Conservation (phyloP, 30 jellyfish, hydroid and myxozoan species). For the Clytia hemisphaerica region DNA sequence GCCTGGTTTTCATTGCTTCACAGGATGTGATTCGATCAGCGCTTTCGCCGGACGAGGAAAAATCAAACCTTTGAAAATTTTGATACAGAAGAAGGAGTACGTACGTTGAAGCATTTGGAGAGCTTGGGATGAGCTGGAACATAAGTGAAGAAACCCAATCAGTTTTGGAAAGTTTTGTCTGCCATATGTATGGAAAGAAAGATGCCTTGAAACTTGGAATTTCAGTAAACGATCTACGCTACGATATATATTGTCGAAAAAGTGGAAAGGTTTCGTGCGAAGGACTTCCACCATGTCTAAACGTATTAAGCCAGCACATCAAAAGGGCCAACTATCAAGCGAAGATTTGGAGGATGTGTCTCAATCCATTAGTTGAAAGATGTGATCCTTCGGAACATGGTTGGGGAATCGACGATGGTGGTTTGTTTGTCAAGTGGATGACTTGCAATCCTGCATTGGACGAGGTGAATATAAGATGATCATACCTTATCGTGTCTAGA, state of each 20-base stretch:
- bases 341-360: conserved; percentile 31
- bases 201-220: not conserved
- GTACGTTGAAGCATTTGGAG: conserved; percentile 1
- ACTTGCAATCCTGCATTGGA: conserved; percentile 47
- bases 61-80: not conserved
- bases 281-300: conserved; percentile 37
- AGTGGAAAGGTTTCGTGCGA: conserved; percentile 11
- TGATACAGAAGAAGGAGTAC: not conserved
- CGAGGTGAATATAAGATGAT: too few species aligned
- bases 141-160: not conserved
- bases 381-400: conserved; percentile 23
- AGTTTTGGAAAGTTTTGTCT: not conserved
- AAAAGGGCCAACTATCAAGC: conserved; percentile 35
- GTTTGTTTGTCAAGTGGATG: conserved; percentile 28
- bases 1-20: not conserved
- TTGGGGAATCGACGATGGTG: conserved; percentile 16
- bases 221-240: not conserved
- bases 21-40: not conserved
- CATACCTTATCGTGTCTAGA: too few species aligned
- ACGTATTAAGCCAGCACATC: conserved; percentile 36
- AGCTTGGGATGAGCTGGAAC: not conserved
- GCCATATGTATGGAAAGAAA: conserved; percentile 1
- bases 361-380: not conserved
- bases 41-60: not conserved
- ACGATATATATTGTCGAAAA: not conserved